Evolutionary conservation across 2,888 invertebrate genomes (phyloP).

Genomic region (Ceratothoa steindachneri): DNA sequence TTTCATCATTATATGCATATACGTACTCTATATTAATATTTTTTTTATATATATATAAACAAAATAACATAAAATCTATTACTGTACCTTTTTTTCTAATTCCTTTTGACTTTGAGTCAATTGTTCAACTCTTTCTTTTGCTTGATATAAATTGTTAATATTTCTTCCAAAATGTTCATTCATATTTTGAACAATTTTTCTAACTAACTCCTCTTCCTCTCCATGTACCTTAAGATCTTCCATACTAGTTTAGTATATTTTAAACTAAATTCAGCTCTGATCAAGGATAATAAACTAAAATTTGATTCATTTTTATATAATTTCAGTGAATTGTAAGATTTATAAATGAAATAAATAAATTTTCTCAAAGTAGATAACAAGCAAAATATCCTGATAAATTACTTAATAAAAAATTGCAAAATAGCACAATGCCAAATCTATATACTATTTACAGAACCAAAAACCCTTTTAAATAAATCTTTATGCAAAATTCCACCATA

Average conservation of each 20-base stretch:
- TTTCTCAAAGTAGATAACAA: neutral
- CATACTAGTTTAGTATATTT: neutral
- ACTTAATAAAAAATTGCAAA: neutral
- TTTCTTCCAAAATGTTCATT: constrained; percentile 22
- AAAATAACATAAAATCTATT: neutral
- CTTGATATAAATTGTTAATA: constrained; percentile 10
- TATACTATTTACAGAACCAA: no score
- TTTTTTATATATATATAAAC: no score
- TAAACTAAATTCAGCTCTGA: neutral
- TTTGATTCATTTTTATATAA: no score
- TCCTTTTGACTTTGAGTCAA: constrained; percentile 14
- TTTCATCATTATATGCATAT: no score
- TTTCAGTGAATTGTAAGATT: neutral
- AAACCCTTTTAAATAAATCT: constrained; percentile 22
- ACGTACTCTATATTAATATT: no score
- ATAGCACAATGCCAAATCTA: neutral
- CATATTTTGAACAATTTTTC: constrained; percentile 16
- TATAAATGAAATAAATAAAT: neutral
- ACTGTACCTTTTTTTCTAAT: constrained; percentile 26
- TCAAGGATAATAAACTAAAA: neutral
- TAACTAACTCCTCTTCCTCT: neutral
- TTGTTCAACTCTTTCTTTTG: constrained; percentile 17
- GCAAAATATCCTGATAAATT: no score
- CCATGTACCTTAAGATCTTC: no score
- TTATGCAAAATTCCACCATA: constrained; percentile 30